Percentiles rank a stretch among this genome's conserved stretches.
These are phyloP conservation scores for Spisula subtruncata DNA, from an alignment of 2,888 invertebrate genomes.

Conservation along the genomic window DNA sequence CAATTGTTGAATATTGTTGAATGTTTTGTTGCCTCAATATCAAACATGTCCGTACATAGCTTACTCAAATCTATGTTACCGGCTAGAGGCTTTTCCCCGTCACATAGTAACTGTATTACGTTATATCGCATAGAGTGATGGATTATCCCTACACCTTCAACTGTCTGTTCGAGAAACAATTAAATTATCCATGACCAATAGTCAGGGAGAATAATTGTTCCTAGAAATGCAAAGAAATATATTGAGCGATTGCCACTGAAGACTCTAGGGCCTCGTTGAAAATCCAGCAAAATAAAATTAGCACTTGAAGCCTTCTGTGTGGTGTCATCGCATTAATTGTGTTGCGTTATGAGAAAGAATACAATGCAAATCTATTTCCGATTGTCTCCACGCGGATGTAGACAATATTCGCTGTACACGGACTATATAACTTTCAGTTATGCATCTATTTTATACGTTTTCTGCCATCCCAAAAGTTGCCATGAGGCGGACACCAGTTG, in stretches of 20 bases:
- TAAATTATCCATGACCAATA: not conserved
- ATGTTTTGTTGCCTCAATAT: no score
- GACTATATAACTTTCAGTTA: not conserved
- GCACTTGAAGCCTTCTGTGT: slow-evolving; percentile 6
- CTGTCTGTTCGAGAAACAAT: slow-evolving; percentile 21
- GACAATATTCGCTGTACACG: not conserved
- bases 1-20: no score
- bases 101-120: not conserved
- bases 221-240: slow-evolving; percentile 12
- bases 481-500: no score
- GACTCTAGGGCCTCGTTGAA: slow-evolving; percentile 6
- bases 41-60: no score
- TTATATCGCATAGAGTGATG: not conserved
- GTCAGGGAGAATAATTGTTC: not conserved
- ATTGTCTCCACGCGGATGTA: not conserved
- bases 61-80: not conserved
- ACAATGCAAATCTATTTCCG: not conserved
- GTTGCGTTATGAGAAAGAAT: not conserved
- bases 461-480: no score
- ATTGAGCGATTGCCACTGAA: slow-evolving; percentile 1
- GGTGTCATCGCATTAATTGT: not conserved
- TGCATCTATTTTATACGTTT: not conserved
- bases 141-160: not conserved
- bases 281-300: slow-evolving; percentile 7
- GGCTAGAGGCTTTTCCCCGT: not conserved